Evolutionary conservation across 2,113 vertebrate genomes (phyloP), one percentile per base, ranked within the genome.

Genomic region (Sminthopsis crassicaudata): DNA sequence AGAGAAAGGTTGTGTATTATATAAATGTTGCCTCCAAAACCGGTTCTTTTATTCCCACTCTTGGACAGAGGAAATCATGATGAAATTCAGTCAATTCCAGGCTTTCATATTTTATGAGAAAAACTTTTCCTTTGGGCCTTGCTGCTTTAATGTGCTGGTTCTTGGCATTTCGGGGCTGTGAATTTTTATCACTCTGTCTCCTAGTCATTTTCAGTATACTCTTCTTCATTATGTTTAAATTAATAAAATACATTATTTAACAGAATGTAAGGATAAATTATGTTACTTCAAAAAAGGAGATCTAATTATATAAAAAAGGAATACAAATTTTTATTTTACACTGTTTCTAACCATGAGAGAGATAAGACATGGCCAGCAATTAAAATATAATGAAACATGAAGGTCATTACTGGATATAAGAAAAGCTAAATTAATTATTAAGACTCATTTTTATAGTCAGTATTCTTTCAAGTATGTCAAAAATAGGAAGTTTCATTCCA

Each of bases 361-460:
- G 60, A 95, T 96, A 96, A 25, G 93, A 94, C 23, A 91, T 88
- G 92, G 27, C 50, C 50, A 92, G 91, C 46, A 95, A 95, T 97
- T 97, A 98, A 96, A 95, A 95, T 97, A 94, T 93, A 97, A 97
- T 97, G 93, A 97, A 97, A 97, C 93, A 97, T 91, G 95, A 96
- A 97, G 93, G 96, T 94, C 92, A 96, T 96, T 95, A 95, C 46
- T 95, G 51, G 90, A 94, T 91, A 94, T 91, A 95, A 97, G 96
- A 96, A 97, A 97, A 67, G 46, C 76, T 53, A 92, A 96, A 96
- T 97, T 95, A 97, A 97, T 96, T 95, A 97, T 97, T 96, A 95
- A 97, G 76, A 88, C 51, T 95, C 92, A 95, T 90, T 95, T 95
- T 92, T 95, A 95, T 60, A 96, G 94, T 46, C 25, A 96, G 88